Conservation (phyloP, 2,888 invertebrate genomes). For the Erynnis tages region DNA sequence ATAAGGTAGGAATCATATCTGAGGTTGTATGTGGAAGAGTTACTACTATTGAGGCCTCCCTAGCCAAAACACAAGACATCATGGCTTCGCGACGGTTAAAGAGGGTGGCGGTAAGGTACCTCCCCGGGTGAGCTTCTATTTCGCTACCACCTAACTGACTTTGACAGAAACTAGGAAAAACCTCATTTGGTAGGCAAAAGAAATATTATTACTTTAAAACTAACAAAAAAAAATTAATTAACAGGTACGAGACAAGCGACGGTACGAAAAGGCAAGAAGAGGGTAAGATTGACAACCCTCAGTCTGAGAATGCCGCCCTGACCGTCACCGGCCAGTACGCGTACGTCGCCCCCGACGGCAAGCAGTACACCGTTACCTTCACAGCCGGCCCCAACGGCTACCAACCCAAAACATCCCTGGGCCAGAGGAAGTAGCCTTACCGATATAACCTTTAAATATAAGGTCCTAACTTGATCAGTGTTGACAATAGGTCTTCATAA, state of each 20-base stretch:
- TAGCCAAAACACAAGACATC: too few species aligned
- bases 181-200: too few species aligned
- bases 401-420: slow-evolving; percentile 78
- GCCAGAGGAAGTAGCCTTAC: slow-evolving; percentile 50
- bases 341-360: slow-evolving; percentile 85
- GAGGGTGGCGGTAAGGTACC: too few species aligned
- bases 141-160: too few species aligned
- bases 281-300: slow-evolving; percentile 84
- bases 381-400: slow-evolving; percentile 84
- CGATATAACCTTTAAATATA: slow-evolving; percentile 8
- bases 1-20: too few species aligned
- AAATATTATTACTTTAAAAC: not conserved
- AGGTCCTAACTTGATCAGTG: not conserved
- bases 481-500: not conserved
- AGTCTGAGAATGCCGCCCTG: slow-evolving; percentile 83
- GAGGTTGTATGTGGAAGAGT: too few species aligned
- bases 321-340: slow-evolving; percentile 83
- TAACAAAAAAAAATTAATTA: not conserved
- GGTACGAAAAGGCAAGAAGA: slow-evolving; percentile 84
- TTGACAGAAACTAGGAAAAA: too few species aligned
- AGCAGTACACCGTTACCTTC: slow-evolving; percentile 83
- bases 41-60: too few species aligned
- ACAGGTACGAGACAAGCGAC: slow-evolving; percentile 85
- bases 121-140: too few species aligned
- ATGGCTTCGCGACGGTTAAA: too few species aligned